Evolutionary conservation across 1,140 invertebrate genomes (phyloP).

Genomic region (Mylabris phalerata): DNA sequence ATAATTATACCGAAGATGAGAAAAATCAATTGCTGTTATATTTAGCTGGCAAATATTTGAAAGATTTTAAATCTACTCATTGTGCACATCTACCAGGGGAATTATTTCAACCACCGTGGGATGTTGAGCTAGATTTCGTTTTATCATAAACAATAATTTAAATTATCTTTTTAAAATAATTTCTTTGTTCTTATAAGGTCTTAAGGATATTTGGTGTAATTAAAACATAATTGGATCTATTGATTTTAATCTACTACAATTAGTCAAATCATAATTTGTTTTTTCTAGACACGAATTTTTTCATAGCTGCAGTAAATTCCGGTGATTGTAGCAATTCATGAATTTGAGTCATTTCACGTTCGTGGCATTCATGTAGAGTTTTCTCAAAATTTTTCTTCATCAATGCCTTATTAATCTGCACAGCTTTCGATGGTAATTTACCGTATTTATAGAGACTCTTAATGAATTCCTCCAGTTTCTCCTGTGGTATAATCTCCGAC

Average conservation of each 20-base stretch:
- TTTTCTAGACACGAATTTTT: slow-evolving; percentile 30
- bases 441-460: slow-evolving; percentile 29
- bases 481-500: slow-evolving; percentile 30
- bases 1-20: slow-evolving; percentile 44
- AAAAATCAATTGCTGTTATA: slow-evolving; percentile 55
- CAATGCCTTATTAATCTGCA: slow-evolving; percentile 34
- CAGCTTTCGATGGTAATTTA: slow-evolving; percentile 25
- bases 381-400: slow-evolving; percentile 23
- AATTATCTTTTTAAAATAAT: background rate
- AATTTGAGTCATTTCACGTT: slow-evolving; percentile 29
- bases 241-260: background rate
- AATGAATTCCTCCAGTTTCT: slow-evolving; percentile 26
- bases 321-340: slow-evolving; percentile 29
- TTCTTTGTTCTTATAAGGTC: slow-evolving; percentile 7
- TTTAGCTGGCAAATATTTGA: slow-evolving; percentile 70
- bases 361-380: slow-evolving; percentile 22
- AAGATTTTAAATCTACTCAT: slow-evolving; percentile 80
- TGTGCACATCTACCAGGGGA: slow-evolving; percentile 70
- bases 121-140: slow-evolving; percentile 32
- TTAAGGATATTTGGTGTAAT: slow-evolving; percentile 16
- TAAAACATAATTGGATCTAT: background rate
- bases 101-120: slow-evolving; percentile 58
- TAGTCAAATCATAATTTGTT: slow-evolving; percentile 27
- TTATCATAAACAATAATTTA: slow-evolving; percentile 33
- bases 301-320: slow-evolving; percentile 28